Conservation (phyloP, 2,888 invertebrate genomes). For the Schizotus pectinicornis region DNA sequence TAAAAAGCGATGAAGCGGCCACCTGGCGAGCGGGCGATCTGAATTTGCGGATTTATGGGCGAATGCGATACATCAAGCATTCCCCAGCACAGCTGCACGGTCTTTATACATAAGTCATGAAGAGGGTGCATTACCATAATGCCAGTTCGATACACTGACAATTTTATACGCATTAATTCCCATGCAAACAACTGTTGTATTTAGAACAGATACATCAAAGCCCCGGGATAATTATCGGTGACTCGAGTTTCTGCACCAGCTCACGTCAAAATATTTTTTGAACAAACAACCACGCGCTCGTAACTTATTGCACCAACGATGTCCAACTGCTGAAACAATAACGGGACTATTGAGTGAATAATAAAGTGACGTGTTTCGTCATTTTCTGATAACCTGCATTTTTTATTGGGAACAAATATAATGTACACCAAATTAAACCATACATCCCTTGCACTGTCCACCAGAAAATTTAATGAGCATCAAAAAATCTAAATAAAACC, state of each 20-base stretch:
- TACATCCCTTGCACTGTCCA: no score
- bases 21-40: background rate
- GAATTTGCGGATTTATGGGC: constrained; percentile 18
- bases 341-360: no score
- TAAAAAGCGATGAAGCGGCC: no score
- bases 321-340: no score
- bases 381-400: no score
- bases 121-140: constrained; percentile 26
- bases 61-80: constrained; percentile 8
- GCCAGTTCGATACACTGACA: constrained; percentile 22
- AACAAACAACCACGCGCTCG: no score
- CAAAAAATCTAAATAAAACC: no score
- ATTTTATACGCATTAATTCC: constrained; percentile 26
- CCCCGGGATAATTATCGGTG: constrained; percentile 10
- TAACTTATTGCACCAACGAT: no score
- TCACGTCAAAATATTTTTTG: constrained; percentile 22
- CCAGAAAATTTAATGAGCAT: no score
- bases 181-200: constrained; percentile 19
- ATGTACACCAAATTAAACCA: no score
- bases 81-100: constrained; percentile 7
- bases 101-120: constrained; percentile 29
- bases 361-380: no score
- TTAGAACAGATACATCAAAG: constrained; percentile 15
- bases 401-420: no score
- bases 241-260: constrained; percentile 16